A percentile compares a stretch with the other conserved stretches of the same genome.
Evolutionary conservation across 1,140 invertebrate genomes (phyloP).

Genomic region (Leptinotarsa lineolata): DNA sequence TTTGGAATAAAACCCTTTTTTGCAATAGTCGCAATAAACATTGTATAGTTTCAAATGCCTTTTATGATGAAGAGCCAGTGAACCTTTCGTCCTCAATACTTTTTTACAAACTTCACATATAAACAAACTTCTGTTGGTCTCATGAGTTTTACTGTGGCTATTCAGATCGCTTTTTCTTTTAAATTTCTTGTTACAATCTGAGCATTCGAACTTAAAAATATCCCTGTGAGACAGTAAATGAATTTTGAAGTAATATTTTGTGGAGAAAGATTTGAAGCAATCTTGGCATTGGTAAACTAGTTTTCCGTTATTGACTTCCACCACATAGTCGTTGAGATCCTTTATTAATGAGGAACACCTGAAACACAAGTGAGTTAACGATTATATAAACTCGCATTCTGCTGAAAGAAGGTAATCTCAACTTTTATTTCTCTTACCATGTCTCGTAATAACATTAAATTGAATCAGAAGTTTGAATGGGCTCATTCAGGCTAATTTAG

Average conservation of each 20-base stretch:
- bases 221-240: conserved; percentile 32
- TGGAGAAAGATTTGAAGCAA: conserved; percentile 33
- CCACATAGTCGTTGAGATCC: conserved; percentile 9
- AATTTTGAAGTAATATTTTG: conserved; percentile 33
- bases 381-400: neutral
- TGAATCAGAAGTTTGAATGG: too few relatives aligned
- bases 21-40: conserved; percentile 41
- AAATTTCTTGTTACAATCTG: conserved; percentile 46
- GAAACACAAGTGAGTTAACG: neutral
- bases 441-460: too few relatives aligned
- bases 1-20: conserved; percentile 42
- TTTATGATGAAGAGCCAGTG: conserved; percentile 67
- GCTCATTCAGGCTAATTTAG: too few relatives aligned
- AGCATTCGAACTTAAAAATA: conserved; percentile 21
- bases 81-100: conserved; percentile 69
- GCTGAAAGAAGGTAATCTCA: too few relatives aligned
- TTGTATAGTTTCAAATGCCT: conserved; percentile 62
- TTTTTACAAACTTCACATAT: conserved; percentile 56
- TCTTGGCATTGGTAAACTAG: conserved; percentile 33
- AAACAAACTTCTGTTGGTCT: conserved; percentile 40
- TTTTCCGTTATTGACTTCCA: conserved; percentile 7
- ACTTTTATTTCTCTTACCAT: too few relatives aligned
- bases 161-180: conserved; percentile 39
- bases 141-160: conserved; percentile 32
- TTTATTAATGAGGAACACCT: neutral